These are phyloP conservation scores for Leucosticte australis DNA, from an alignment of 2,113 vertebrate genomes.

Conservation along the genomic window DNA sequence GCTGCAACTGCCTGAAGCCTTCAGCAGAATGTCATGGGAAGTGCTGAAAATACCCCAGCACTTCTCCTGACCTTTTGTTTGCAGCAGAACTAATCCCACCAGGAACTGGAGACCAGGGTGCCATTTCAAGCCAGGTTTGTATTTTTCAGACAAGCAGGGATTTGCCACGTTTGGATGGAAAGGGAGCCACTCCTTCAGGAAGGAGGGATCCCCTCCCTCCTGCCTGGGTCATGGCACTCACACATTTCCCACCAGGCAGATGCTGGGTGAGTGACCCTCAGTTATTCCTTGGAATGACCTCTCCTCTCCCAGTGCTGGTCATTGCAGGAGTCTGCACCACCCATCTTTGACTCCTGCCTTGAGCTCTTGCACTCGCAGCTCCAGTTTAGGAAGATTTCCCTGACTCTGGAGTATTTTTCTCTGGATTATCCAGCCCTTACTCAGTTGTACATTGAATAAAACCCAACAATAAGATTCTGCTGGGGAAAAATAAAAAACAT, in stretches of 20 bases:
- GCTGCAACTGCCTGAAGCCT: background rate
- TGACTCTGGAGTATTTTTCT: background rate
- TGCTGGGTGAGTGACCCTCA: background rate
- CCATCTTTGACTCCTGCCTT: background rate
- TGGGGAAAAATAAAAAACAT: background rate
- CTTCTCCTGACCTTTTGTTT: background rate
- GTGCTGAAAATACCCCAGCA: background rate
- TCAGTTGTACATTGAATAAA: background rate
- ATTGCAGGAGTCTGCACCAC: background rate
- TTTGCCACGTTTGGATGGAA: background rate
- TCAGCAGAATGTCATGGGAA: background rate
- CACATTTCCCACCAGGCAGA: constrained; percentile 19
- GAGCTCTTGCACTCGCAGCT: background rate
- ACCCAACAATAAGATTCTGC: constrained; percentile 10
- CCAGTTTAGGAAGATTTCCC: background rate
- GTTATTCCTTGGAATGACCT: background rate
- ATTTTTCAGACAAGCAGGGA: background rate
- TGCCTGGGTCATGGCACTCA: background rate
- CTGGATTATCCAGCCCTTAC: background rate
- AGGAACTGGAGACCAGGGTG: background rate
- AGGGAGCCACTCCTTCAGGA: background rate
- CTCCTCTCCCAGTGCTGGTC: background rate
- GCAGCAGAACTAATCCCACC: background rate
- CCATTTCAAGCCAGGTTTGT: background rate
- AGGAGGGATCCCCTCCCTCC: background rate